phyloP scores from a whole-genome alignment of 1,140 invertebrate genomes.

The Liolophura sinensis region DNA sequence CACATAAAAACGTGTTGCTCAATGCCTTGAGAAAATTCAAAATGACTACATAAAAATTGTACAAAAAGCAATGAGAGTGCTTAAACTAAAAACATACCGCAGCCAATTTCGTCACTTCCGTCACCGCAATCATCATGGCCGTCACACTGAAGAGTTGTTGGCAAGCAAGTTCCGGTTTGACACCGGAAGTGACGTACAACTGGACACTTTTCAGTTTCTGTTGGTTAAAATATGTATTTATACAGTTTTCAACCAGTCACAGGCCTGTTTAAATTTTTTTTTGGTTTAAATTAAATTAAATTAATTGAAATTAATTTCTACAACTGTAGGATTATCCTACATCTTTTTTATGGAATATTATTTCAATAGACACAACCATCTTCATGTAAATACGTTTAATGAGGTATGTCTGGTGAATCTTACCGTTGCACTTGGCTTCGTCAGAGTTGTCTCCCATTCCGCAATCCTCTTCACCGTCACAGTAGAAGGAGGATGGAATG shows the following conservation, averaged over 20 bases:
- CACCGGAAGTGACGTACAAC: neutral
- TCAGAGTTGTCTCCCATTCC: conserved; percentile 29
- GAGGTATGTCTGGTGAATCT: neutral
- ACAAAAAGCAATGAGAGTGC: too few relatives aligned
- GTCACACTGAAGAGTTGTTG: conserved; percentile 14
- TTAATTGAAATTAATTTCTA: neutral
- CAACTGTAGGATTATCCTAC: neutral
- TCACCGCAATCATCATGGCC: conserved; percentile 25
- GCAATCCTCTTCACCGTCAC: conserved; percentile 35
- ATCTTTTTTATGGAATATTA: neutral
- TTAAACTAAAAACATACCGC: conserved; percentile 5
- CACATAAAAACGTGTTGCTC: too few relatives aligned
- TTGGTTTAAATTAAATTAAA: neutral
- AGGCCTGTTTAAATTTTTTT: too few relatives aligned
- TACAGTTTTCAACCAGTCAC: too few relatives aligned
- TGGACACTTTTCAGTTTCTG: neutral
- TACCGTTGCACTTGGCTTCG: conserved; percentile 32
- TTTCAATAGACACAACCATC: neutral
- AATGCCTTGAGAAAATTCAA: too few relatives aligned
- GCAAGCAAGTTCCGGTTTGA: conserved; percentile 13
- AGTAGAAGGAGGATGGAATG: conserved; percentile 24
- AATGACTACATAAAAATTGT: too few relatives aligned
- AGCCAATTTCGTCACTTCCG: conserved; percentile 18
- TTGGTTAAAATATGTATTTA: too few relatives aligned
- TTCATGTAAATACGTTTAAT: neutral